Evolutionary conservation across 2,113 vertebrate species (phyloP).

Genomic region (Cynoglossus semilaevis): DNA sequence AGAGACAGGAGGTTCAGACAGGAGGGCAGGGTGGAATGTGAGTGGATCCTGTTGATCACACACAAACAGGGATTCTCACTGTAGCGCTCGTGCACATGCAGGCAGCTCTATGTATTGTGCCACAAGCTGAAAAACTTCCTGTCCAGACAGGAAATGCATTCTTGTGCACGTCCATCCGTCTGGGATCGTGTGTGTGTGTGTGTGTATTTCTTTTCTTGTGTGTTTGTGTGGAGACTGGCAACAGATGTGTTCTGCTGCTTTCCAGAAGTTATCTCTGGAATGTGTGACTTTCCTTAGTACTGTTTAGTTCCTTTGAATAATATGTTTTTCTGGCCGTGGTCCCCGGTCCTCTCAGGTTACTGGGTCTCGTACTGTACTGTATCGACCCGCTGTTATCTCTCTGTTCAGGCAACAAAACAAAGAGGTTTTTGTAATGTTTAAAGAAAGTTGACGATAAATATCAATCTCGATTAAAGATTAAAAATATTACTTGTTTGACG

Average conservation of each 20-base stretch:
- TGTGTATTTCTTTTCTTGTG: constrained; percentile 18
- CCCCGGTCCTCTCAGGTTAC: no score
- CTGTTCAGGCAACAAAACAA: no score
- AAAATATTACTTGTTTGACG: no score
- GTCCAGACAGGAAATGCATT: constrained; percentile 73
- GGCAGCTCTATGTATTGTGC: constrained; percentile 15
- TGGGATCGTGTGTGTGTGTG: constrained; percentile 42
- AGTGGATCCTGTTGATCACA: constrained; percentile 55
- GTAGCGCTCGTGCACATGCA: background rate
- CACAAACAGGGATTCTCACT: constrained; percentile 4
- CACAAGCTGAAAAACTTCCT: constrained; percentile 55
- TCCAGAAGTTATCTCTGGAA: constrained; percentile 62
- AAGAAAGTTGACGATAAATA: no score
- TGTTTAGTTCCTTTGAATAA: constrained; percentile 5
- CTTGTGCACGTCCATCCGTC: constrained; percentile 53
- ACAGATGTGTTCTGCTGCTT: constrained; percentile 53
- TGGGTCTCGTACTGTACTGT: no score
- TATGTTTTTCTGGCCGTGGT: no score
- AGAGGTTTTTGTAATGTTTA: no score
- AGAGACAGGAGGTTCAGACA: constrained; percentile 26
- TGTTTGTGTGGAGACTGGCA: constrained; percentile 47
- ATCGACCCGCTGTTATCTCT: no score
- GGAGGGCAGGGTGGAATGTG: constrained; percentile 59
- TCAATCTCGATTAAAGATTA: no score
- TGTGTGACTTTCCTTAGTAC: constrained; percentile 45